Base-by-base conservation (phyloP, 2,888 invertebrate genomes). In the Leptopilina myrica region DNA sequence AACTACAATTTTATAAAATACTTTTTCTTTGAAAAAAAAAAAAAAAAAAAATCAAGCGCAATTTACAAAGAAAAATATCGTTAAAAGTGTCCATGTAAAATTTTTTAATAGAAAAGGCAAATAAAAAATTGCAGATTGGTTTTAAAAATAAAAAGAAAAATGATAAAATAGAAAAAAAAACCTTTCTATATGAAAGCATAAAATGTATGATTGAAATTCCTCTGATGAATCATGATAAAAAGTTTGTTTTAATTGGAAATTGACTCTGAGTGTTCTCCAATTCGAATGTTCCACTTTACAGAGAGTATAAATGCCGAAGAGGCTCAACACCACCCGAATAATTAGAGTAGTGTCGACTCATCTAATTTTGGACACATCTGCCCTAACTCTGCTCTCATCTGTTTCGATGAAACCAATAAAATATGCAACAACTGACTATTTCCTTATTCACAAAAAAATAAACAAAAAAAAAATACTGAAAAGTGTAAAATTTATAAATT, bases 311-410 rank as follows among this genome's bases (percentile, higher is more conserved):
- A 33, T 40, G 73, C 73, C 73, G 26, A 73, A 73, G 14, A 33
- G 69, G 49, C 53, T 53, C 8, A 33, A 49, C 49, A 14, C 33
- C 33, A 14, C 33, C 33, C 33, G 73, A 53, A 73, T 73, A 73
- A 73, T 73, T 73, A 73, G 73, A 73, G 73, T 73, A 56, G 73
- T 73, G 56, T 33, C 26, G 73, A 73, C 26, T 73, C 73, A 73
- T 73, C 73, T 73, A 73, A 73, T 73, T 73, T 73, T 56, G 73
- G 73, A 73, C 26, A 33, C 73, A 73, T 73, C 73, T 73, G 73
- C 73, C 33, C 33, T 73, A 56, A 56, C 73, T 73, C 53, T 56
- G 26, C 73, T 73, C 73, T 73, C 73, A 73, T n/a, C 9, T 33
- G 73, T 11, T 33, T 56, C 49, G 46, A 69, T 26, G 14, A 49